These are phyloP conservation scores for Oligia latruncula DNA, from an alignment of 2,888 invertebrate species.

Conservation along the genomic window DNA sequence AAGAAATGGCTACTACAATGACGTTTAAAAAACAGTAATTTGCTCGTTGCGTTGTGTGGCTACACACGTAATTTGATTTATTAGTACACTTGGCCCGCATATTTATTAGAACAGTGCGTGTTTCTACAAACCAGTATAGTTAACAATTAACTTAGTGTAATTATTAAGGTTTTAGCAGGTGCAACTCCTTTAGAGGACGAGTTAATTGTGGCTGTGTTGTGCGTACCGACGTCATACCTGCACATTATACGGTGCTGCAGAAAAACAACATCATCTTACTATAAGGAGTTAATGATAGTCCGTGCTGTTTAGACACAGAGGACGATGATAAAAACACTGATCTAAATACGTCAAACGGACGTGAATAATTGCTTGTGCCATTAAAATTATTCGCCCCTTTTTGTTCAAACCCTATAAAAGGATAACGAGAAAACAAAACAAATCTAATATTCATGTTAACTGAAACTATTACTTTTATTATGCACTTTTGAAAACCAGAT, in stretches of 20 bases:
- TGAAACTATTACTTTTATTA: constrained; percentile 38
- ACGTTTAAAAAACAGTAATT: constrained; percentile 45
- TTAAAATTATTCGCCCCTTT: constrained; percentile 36
- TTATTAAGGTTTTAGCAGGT: constrained; percentile 85
- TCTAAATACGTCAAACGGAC: constrained; percentile 75
- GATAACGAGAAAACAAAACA: constrained; percentile 26
- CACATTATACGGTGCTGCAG: constrained; percentile 76
- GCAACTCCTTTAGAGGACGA: constrained; percentile 81
- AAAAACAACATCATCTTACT: constrained; percentile 76
- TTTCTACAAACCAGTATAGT: constrained; percentile 73
- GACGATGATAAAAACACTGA: constrained; percentile 64
- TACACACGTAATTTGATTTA: constrained; percentile 61
- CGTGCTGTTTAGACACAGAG: constrained; percentile 69
- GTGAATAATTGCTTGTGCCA: constrained; percentile 67
- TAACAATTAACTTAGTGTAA: constrained; percentile 80
- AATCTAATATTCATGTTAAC: constrained; percentile 18
- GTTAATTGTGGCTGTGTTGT: constrained; percentile 79
- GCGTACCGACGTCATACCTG: constrained; percentile 75
- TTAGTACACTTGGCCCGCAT: constrained; percentile 38
- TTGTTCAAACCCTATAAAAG: constrained; percentile 34
- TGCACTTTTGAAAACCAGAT: constrained; percentile 26
- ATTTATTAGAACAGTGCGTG: constrained; percentile 58
- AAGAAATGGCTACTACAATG: constrained; percentile 47
- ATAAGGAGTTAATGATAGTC: constrained; percentile 81
- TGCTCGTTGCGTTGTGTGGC: constrained; percentile 38